Evolutionary conservation across 2,888 invertebrate genomes (phyloP).

Genomic region (Eudemis profundana): DNA sequence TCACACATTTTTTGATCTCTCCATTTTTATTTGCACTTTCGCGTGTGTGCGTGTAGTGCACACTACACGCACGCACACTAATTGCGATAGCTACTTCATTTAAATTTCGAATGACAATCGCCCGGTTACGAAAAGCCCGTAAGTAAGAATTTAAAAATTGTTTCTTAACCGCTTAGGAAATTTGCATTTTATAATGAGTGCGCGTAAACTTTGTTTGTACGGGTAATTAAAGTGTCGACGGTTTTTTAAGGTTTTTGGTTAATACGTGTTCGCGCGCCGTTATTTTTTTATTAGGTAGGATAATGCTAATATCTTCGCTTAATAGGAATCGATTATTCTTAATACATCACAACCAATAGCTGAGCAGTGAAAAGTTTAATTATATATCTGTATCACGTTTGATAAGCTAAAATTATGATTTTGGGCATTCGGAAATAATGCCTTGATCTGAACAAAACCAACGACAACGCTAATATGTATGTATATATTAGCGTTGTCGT

Average conservation of each 20-base stretch:
- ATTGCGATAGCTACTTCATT: constrained; percentile 85
- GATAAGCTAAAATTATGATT: too few species aligned
- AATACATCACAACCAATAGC: too few species aligned
- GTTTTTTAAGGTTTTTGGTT: constrained; percentile 23
- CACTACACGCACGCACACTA: constrained; percentile 66
- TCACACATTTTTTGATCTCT: constrained; percentile 79
- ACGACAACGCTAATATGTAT: too few species aligned
- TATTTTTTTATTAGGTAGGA: too few species aligned
- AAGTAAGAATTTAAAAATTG: constrained; percentile 60
- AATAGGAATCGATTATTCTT: too few species aligned
- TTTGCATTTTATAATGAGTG: constrained; percentile 40
- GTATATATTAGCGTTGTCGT: too few species aligned
- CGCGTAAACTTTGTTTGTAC: constrained; percentile 22
- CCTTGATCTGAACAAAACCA: too few species aligned
- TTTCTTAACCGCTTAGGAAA: constrained; percentile 46
- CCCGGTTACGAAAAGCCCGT: constrained; percentile 58
- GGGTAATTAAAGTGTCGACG: constrained; percentile 13
- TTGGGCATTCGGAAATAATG: too few species aligned
- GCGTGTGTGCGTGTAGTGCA: constrained; percentile 67
- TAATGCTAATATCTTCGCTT: too few species aligned
- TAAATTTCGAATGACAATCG: constrained; percentile 82
- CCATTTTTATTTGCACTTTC: constrained; percentile 77
- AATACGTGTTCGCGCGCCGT: neutral
- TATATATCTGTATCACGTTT: too few species aligned
- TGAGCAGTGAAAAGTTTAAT: too few species aligned